A percentile compares a stretch with the other conserved stretches of the same genome.
phyloP scores from a whole-genome alignment of 2,113 vertebrate species.

The Scytalopus superciliaris region DNA sequence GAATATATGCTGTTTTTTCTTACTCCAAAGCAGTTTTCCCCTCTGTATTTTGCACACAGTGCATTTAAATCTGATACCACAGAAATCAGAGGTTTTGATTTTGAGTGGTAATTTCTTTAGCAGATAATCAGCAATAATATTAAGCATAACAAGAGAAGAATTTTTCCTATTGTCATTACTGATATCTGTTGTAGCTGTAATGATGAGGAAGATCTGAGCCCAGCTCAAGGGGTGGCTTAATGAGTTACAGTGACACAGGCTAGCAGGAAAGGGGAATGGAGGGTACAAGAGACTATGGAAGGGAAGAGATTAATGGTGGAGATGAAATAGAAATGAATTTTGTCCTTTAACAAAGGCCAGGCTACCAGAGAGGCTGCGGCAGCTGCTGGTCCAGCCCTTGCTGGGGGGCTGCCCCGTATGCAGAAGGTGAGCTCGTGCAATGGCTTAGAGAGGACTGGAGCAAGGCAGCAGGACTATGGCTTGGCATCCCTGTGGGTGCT shows the following conservation, averaged over 20 bases:
- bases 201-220: not conserved
- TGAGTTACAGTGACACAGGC: not conserved
- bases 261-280: not conserved
- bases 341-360: not conserved
- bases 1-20: not conserved
- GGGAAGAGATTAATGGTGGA: not conserved
- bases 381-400: not conserved
- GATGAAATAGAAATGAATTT: not conserved
- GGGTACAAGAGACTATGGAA: not conserved
- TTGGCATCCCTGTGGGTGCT: not conserved
- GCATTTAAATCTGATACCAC: not conserved
- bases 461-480: not conserved
- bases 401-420: not conserved
- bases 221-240: not conserved
- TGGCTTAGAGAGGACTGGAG: not conserved
- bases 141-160: not conserved
- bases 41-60: not conserved
- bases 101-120: not conserved
- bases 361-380: not conserved
- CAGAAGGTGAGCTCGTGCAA: not conserved
- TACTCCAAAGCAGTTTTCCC: not conserved
- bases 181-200: not conserved
- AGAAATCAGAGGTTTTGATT: not conserved
- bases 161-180: not conserved
- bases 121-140: not conserved